These are phyloP conservation scores for Hypolimnas misippus DNA, from an alignment of 2,888 invertebrate genomes.

Conservation along the genomic window DNA sequence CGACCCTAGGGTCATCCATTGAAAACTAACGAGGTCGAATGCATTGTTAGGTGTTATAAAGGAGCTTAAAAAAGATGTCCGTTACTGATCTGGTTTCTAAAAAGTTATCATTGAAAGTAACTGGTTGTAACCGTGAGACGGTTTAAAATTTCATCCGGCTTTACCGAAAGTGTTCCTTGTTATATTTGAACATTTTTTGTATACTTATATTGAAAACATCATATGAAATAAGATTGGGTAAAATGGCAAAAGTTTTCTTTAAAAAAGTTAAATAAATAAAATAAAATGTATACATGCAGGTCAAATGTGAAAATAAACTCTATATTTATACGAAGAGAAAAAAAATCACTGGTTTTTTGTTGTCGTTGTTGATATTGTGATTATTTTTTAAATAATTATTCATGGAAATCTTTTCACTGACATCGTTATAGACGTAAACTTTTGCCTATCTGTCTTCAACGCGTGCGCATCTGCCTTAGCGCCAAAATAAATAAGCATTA, in stretches of 20 bases:
- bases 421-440: slow-evolving; percentile 68
- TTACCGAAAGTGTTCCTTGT: slow-evolving; percentile 37
- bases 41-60: slow-evolving; percentile 36
- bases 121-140: slow-evolving; percentile 63
- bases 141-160: slow-evolving; percentile 49
- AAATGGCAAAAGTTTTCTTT: too few species aligned
- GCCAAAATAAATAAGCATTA: slow-evolving; percentile 79
- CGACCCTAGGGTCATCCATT: slow-evolving; percentile 34
- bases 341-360: neutral
- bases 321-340: too few species aligned
- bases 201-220: slow-evolving; percentile 20
- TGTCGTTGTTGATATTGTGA: neutral
- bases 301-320: neutral
- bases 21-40: slow-evolving; percentile 30
- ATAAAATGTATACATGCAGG: neutral
- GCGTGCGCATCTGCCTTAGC: slow-evolving; percentile 66
- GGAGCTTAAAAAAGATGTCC: slow-evolving; percentile 50
- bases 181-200: slow-evolving; percentile 30
- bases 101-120: slow-evolving; percentile 41
- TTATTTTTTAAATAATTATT: slow-evolving; percentile 44
- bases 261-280: neutral
- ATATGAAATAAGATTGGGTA: neutral
- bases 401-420: slow-evolving; percentile 66
- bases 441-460: slow-evolving; percentile 76
- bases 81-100: slow-evolving; percentile 41